Conservation (phyloP, 2,888 invertebrate genomes). For the Antitype chi region DNA sequence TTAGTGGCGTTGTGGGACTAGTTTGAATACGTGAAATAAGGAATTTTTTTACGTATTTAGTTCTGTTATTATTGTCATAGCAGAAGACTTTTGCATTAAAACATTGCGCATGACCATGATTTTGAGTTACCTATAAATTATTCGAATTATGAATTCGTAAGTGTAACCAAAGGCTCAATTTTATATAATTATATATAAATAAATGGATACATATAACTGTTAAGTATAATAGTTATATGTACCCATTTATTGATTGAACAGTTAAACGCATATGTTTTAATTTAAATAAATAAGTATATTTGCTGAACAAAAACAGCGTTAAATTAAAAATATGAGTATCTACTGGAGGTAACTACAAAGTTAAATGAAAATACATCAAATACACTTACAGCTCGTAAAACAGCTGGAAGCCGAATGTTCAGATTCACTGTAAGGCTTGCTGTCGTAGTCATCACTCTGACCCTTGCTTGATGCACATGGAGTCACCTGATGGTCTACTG, state of each 20-base stretch:
- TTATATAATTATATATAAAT: background rate
- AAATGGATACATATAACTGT: background rate
- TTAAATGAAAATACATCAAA: background rate
- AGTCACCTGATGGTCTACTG: slow-evolving; percentile 87
- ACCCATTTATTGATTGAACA: no score
- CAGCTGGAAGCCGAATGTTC: slow-evolving; percentile 89
- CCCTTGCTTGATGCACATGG: slow-evolving; percentile 91
- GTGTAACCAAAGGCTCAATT: background rate
- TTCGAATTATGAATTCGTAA: no score
- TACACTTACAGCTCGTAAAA: slow-evolving; percentile 88
- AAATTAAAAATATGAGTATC: no score
- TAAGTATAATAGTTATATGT: no score
- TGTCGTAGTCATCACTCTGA: slow-evolving; percentile 89
- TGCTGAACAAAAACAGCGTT: background rate
- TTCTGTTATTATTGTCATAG: background rate
- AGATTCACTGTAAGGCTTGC: slow-evolving; percentile 89
- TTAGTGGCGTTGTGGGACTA: slow-evolving; percentile 33
- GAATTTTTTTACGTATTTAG: background rate
- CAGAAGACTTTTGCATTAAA: background rate
- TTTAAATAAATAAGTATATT: background rate
- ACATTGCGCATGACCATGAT: background rate
- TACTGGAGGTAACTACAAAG: background rate
- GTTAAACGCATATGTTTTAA: no score
- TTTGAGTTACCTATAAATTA: no score
- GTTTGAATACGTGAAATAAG: background rate